phyloP scores from a whole-genome alignment of 2,888 invertebrate species.

The Eristalis arbustorum region DNA sequence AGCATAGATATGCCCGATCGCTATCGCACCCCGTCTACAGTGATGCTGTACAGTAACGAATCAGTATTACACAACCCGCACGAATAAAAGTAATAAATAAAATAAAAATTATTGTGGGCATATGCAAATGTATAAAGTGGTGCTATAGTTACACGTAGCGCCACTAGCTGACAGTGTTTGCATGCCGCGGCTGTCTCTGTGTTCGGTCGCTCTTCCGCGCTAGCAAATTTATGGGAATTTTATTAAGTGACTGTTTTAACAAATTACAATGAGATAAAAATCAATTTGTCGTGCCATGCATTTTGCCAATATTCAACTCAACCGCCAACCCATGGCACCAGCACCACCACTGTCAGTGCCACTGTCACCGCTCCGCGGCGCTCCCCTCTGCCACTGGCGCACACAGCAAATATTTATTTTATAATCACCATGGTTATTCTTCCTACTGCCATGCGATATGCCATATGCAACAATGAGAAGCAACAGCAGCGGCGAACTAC shows the following conservation, averaged over 20 bases:
- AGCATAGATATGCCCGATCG: slow-evolving; percentile 24
- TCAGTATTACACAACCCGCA: slow-evolving; percentile 35
- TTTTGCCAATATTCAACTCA: slow-evolving; percentile 67
- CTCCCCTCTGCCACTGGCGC: slow-evolving; percentile 1
- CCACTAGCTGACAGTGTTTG: slow-evolving; percentile 59
- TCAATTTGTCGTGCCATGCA: slow-evolving; percentile 71
- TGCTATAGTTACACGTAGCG: slow-evolving; percentile 26
- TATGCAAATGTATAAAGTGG: neutral
- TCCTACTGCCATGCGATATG: slow-evolving; percentile 55
- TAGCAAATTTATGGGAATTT: slow-evolving; percentile 72
- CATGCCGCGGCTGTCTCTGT: slow-evolving; percentile 39
- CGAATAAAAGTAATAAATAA: slow-evolving; percentile 9
- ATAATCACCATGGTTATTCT: slow-evolving; percentile 62
- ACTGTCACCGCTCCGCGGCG: neutral
- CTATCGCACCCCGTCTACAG: slow-evolving; percentile 29
- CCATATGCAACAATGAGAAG: slow-evolving; percentile 63
- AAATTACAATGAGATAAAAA: slow-evolving; percentile 72
- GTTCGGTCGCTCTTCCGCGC: slow-evolving; percentile 64
- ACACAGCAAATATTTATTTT: slow-evolving; percentile 61
- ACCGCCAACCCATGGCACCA: slow-evolving; percentile 19
- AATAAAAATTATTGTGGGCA: slow-evolving; percentile 1
- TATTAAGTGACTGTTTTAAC: slow-evolving; percentile 73
- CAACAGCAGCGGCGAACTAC: slow-evolving; percentile 27
- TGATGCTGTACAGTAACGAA: slow-evolving; percentile 46
- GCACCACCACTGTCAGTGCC: neutral